Percentiles rank a stretch among this genome's conserved stretches.
phyloP scores from a whole-genome alignment of 2,888 invertebrate genomes.

The Cabera pusaria region DNA sequence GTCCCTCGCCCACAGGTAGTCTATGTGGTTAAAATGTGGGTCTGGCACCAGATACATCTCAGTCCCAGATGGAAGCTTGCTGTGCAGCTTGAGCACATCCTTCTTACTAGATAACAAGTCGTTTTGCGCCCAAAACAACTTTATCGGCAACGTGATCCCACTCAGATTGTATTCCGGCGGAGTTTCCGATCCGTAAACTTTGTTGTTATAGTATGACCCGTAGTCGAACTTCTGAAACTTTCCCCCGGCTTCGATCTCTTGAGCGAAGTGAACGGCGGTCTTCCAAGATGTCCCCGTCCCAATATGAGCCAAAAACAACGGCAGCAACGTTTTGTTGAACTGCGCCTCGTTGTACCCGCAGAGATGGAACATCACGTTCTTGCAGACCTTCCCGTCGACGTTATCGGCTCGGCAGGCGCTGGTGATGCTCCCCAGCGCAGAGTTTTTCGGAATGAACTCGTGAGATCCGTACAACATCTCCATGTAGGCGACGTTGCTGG shows the following conservation, averaged over 20 bases:
- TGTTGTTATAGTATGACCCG: slow-evolving; percentile 81
- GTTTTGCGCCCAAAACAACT: slow-evolving; percentile 86
- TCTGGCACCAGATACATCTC: slow-evolving; percentile 82
- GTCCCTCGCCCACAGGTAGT: slow-evolving; percentile 87
- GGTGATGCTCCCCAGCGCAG: slow-evolving; percentile 81
- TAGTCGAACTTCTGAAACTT: slow-evolving; percentile 88
- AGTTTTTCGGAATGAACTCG: slow-evolving; percentile 88
- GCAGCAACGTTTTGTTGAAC: slow-evolving; percentile 87
- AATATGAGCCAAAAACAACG: slow-evolving; percentile 86
- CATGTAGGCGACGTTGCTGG: slow-evolving; percentile 83
- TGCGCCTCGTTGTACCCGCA: slow-evolving; percentile 88
- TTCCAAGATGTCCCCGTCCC: slow-evolving; percentile 91
- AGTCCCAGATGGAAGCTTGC: slow-evolving; percentile 68
- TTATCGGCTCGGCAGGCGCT: slow-evolving; percentile 80
- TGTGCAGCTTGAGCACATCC: slow-evolving; percentile 81
- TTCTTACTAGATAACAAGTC: slow-evolving; percentile 87
- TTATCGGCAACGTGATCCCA: slow-evolving; percentile 83
- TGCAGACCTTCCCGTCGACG: slow-evolving; percentile 84
- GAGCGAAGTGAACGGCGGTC: slow-evolving; percentile 87
- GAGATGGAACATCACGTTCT: slow-evolving; percentile 87
- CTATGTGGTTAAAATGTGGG: slow-evolving; percentile 87
- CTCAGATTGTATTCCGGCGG: slow-evolving; percentile 86
- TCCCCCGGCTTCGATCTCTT: slow-evolving; percentile 78
- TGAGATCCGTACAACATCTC: slow-evolving; percentile 85
- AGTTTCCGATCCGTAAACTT: slow-evolving; percentile 76